Conservation (phyloP, 30 jellyfish, hydroid and myxozoan genomes). For the Pelagia noctiluca region DNA sequence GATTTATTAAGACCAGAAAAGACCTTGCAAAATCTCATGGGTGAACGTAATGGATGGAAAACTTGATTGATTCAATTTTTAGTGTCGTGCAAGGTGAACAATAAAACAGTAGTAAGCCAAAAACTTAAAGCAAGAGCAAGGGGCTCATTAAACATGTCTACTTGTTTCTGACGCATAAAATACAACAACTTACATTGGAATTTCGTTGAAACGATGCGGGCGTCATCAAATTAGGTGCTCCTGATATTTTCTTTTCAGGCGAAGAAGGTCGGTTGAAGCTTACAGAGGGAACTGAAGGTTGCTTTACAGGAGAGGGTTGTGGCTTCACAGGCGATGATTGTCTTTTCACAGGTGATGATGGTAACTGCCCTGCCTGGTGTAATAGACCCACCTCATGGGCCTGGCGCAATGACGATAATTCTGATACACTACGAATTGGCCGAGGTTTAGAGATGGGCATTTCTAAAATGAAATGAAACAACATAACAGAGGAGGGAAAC, state of each 20-base stretch:
- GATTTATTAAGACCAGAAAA: no score
- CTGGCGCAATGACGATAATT: constrained; percentile 28
- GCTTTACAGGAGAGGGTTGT: constrained; percentile 14
- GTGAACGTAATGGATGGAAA: no score
- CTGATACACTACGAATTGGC: constrained; percentile 37
- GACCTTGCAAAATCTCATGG: no score
- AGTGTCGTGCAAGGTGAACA: no score
- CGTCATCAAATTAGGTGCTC: background rate
- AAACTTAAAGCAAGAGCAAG: no score
- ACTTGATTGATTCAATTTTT: no score
- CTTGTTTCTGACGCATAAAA: background rate
- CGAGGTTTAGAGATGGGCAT: constrained; percentile 24
- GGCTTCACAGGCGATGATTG: background rate
- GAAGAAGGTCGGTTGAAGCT: constrained; percentile 8
- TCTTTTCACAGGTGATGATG: background rate
- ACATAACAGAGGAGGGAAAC: background rate
- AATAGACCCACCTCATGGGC: constrained; percentile 74
- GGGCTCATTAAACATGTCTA: no score
- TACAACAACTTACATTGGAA: background rate
- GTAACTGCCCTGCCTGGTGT: constrained; percentile 51
- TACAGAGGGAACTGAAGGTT: constrained; percentile 1
- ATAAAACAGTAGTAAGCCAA: no score
- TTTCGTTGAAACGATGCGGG: background rate
- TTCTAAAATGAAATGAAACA: background rate
- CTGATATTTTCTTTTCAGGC: background rate